Evolutionary conservation across 2,113 vertebrate species (phyloP), one percentile per base, ranked within the genome.

Genomic region (Centropristis striata): DNA sequence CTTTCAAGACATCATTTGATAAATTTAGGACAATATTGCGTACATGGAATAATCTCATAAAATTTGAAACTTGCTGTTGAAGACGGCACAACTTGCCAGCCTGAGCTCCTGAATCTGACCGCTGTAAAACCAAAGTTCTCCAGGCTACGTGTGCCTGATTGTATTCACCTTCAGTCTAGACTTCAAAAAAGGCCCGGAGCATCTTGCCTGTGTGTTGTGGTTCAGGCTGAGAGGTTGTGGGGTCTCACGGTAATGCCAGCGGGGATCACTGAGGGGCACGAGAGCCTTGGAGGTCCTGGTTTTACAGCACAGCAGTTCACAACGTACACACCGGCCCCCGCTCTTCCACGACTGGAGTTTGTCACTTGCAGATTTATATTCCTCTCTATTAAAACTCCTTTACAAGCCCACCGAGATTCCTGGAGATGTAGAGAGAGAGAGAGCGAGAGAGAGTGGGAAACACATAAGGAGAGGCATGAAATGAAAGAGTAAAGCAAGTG

Each of bases 291-390:
- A 91, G 92, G 91, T 93, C 93, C 77, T 77, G 76, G 81, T 86
- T 90, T 90, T 90, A 91, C 88, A 75, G 71, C 79, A 13, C 76
- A 72, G 87, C 76, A 69, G 83, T 84, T 76, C 81, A 69, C 69
- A 65, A 42, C 20, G 44, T 68, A 71, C 80, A 75, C 82, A 85
- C 72, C n/a, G 36, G 36, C 73, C 67, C 80, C 75, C 14, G 53
- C 75, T 53, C 71, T 36, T 58, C 85, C 46, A 44, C 71, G 42
- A 86, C 89, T 92, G 88, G 79, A 88, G 75, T 92, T 88, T 93
- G 91, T 93, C 93, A 92, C 85, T 68, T 78, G 58, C 71, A 92
- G 90, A 94, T 94, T 93, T 93, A 94, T 93, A 90, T 87, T 85
- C 72, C 61, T 88, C 86, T 77, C 86, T 88, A 90, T 93, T 92